Evolutionary conservation across 2,797 vertebrate genomes (phyloP).

Genomic region (Spea hammondii): DNA sequence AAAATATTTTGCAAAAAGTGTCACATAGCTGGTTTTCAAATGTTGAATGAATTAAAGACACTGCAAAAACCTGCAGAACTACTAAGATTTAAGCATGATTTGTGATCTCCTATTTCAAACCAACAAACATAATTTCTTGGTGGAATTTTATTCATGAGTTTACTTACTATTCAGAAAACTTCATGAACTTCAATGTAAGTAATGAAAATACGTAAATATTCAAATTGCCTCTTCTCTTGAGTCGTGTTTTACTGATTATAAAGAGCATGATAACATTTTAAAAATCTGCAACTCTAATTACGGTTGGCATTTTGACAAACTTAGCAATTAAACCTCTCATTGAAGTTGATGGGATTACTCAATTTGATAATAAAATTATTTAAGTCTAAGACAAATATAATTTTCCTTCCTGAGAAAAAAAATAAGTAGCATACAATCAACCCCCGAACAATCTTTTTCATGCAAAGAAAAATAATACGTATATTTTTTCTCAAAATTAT

Average conservation of each 20-base stretch:
- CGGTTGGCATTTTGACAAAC: conserved; percentile 64
- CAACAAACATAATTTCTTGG: conserved; percentile 19
- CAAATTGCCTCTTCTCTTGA: conserved; percentile 56
- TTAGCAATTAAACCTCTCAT: conserved; percentile 66
- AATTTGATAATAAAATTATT: conserved; percentile 70
- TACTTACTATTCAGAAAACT: conserved; percentile 49
- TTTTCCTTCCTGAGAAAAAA: conserved; percentile 56
- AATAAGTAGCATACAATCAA: not conserved
- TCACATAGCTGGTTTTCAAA: too few relatives aligned
- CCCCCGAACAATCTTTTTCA: too few relatives aligned
- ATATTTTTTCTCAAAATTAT: too few relatives aligned
- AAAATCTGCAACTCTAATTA: conserved; percentile 66
- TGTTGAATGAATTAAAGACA: too few relatives aligned
- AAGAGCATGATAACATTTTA: conserved; percentile 55
- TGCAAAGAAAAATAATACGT: too few relatives aligned
- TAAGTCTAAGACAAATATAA: conserved; percentile 65
- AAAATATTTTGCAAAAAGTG: too few relatives aligned
- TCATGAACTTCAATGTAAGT: conserved; percentile 53
- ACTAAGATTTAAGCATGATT: not conserved
- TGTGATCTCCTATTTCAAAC: conserved; percentile 14
- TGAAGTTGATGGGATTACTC: conserved; percentile 68
- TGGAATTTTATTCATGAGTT: conserved; percentile 49
- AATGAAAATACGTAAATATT: conserved; percentile 54
- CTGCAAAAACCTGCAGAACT: not conserved
- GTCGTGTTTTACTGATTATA: conserved; percentile 58